Evolutionary conservation across 64 coral and sea anemone species (phyloP), one percentile per base, ranked within the genome.

Genomic region (Pocillopora verrucosa): DNA sequence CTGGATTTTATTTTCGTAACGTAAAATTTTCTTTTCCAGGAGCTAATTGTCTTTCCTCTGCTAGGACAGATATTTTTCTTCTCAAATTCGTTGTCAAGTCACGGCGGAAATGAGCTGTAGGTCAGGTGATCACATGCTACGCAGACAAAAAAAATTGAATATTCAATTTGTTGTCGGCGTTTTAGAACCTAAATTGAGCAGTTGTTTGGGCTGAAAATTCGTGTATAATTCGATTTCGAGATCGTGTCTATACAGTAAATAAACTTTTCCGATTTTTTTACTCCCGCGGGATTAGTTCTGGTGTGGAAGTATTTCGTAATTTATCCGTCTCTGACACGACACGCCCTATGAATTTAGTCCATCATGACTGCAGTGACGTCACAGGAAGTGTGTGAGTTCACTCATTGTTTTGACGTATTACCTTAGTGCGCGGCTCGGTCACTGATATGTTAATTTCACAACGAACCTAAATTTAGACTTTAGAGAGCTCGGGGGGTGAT

Each of bases 321-420:
- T 72, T 57, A 72, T 72, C 82, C 22, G n/a, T 56, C 63, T 37
- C 16, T 16, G 15, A 41, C 19, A n/a, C 65, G 64, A 63, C 82
- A 20, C 82, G 65, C 82, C 64, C 45, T 83, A 35, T 85, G 16
- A 70, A n/a, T 85, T 70, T 85, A 65, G 69, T 22, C 41, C 56
- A 37, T 85, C 57, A 9, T 20, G 65, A 62, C 56, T 69, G 16
- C 59, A 78, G 81, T 96, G 95, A 96, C 95, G 95, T 96, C 91
- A 96, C 87, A 90, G 88, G 88, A 93, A 91, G 92, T 78, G 75
- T 90, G 88, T 93, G 94, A 96, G 89, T 96, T 95, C 76, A 91
- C 75, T 89, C 70, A 92, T 96, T 96, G 94, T 96, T 96, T 96
- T 96, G 94, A 96, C 90, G 94, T 87, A 87, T 88, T 91, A 90